Evolutionary conservation across 2,888 invertebrate species (phyloP).

Genomic region (Esperia sulphurella): DNA sequence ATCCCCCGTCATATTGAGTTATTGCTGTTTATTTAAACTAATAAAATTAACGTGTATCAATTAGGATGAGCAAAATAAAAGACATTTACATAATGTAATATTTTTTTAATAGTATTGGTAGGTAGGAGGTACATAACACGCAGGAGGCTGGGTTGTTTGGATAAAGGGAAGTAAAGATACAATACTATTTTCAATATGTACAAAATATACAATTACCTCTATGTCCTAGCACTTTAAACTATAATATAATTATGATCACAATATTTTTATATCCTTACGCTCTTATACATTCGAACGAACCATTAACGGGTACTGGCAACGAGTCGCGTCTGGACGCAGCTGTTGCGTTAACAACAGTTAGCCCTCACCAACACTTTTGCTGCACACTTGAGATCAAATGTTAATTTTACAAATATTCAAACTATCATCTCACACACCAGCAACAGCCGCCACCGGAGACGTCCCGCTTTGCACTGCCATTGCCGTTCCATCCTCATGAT

Average conservation of each 20-base stretch:
- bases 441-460: constrained; percentile 51
- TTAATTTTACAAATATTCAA: constrained; percentile 73
- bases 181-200: constrained; percentile 80
- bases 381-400: constrained; percentile 79
- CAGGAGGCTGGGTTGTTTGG: constrained; percentile 78
- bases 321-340: constrained; percentile 45
- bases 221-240: constrained; percentile 70
- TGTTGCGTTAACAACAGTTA: constrained; percentile 59
- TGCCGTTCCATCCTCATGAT: constrained; percentile 20
- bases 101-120: constrained; percentile 81
- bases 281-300: constrained; percentile 49
- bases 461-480: constrained; percentile 21
- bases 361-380: constrained; percentile 70
- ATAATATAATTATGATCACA: constrained; percentile 78
- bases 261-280: constrained; percentile 74
- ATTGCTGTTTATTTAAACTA: too few relatives aligned
- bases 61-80: constrained; percentile 6
- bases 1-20: too few relatives aligned
- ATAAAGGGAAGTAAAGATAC: constrained; percentile 78
- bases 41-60: not conserved
- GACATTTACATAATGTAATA: constrained; percentile 54
- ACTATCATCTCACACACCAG: constrained; percentile 69
- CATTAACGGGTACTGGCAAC: constrained; percentile 37
- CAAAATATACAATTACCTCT: constrained; percentile 78
- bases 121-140: constrained; percentile 81